These are phyloP conservation scores for Phenganax marumi DNA, from an alignment of 92 coral and sea anemone genomes.

Conservation along the genomic window DNA sequence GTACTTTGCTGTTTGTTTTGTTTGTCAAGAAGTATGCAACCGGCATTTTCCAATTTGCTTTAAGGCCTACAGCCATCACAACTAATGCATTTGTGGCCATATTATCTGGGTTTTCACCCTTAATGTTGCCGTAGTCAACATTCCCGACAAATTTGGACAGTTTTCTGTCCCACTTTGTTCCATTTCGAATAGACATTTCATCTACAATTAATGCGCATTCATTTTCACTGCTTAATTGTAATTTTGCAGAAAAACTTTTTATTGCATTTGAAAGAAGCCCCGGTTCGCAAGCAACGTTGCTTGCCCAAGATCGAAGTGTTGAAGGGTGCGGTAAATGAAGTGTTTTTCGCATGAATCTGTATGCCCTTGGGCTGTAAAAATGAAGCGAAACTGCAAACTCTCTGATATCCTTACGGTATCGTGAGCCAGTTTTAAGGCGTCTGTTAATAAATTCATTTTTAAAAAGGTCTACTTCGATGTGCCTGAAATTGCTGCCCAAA, in stretches of 20 bases:
- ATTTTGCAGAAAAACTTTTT: background rate
- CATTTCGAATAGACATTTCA: background rate
- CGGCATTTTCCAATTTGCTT: background rate
- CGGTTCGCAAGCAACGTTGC: slow-evolving; percentile 6
- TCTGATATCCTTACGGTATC: background rate
- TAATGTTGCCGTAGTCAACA: slow-evolving; percentile 5
- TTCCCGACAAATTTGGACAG: slow-evolving; percentile 11
- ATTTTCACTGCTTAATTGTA: background rate
- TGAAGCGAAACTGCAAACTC: slow-evolving; percentile 16
- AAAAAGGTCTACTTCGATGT: slow-evolving; percentile 2
- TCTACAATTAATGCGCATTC: background rate
- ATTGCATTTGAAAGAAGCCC: background rate
- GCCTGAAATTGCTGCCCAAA: slow-evolving; percentile 15
- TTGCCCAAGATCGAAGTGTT: background rate
- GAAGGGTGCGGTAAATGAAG: slow-evolving; percentile 11
- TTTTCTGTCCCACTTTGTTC: background rate
- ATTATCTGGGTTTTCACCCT: slow-evolving; percentile 2
- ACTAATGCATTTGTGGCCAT: slow-evolving; percentile 19
- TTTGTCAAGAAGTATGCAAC: slow-evolving; percentile 18
- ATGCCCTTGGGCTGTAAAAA: slow-evolving; percentile 12
- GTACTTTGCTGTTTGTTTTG: background rate
- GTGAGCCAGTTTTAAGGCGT: background rate
- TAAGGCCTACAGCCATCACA: slow-evolving; percentile 19
- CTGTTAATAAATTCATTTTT: background rate
- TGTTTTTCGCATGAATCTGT: background rate